phyloP scores from a whole-genome alignment of 2,797 vertebrate genomes.

The Tapera naevia region DNA sequence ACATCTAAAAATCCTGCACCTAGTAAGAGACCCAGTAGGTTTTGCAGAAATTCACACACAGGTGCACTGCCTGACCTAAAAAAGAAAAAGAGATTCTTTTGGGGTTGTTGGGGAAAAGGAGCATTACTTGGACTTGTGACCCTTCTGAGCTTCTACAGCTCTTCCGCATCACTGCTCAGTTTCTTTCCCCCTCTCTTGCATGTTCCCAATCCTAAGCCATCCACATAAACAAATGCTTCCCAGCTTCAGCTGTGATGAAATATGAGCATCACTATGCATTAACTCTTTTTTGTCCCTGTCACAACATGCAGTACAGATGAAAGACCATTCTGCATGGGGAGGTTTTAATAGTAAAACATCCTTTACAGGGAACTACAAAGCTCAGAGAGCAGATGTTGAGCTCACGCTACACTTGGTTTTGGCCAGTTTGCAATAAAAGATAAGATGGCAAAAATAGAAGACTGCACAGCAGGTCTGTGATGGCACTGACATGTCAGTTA shows the following conservation, averaged over 20 bases:
- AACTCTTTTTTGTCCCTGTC: background rate
- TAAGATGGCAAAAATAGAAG: slow-evolving; percentile 5
- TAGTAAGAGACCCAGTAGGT: background rate
- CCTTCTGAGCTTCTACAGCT: background rate
- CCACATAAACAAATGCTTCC: slow-evolving; percentile 12
- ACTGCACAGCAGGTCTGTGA: background rate
- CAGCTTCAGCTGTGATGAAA: background rate
- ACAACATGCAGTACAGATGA: background rate
- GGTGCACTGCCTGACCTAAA: background rate
- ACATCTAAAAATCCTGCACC: background rate
- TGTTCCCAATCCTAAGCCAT: background rate
- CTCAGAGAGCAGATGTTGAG: background rate
- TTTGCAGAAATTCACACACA: background rate
- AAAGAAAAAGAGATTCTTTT: background rate
- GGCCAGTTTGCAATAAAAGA: background rate
- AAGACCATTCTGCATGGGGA: background rate
- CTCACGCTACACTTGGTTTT: background rate
- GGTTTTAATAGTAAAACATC: background rate
- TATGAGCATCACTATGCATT: background rate
- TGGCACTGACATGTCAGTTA: background rate
- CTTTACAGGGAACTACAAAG: background rate
- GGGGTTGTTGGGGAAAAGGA: background rate
- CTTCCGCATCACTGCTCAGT: background rate
- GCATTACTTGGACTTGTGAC: background rate
- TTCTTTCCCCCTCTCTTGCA: accelerated